Base-by-base conservation (phyloP, 2,888 invertebrate species). In the Formica aserva region DNA sequence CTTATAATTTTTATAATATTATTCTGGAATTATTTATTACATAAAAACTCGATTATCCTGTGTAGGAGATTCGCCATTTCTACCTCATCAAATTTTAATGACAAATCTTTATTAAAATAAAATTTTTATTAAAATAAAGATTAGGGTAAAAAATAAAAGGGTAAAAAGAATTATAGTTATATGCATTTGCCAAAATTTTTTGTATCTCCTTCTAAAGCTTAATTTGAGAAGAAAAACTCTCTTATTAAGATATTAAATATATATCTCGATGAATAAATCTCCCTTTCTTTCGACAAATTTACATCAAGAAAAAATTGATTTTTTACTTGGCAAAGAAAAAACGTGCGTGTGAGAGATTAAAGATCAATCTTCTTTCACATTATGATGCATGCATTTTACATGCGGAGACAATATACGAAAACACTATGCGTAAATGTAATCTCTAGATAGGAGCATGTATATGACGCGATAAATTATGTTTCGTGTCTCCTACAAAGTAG, bases 21-120 rank as follows among this genome's bases (percentile, higher is more conserved):
- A 76, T 76, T 76, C 48, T 66, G 35, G 26, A 76, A 65, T 76
- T 76, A 76, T 76, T 75, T 48, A 65, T 32, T 65, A 26, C 65
- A 18, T 29, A 35, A 76, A 26, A 48, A 26, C 13, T 76, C 35
- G 22, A 52, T 65, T 76, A 52, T 76, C 26, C 65, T 26, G 35
- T 48, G 35, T 32, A 52, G n/a, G 11, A 74, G 65, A 65, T 65
- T 18, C 32, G 6, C 48, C 65, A 65, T 32, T 45, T 63, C 65
- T 65, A 18, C 22, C 18, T 13, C 22, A 65, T 75, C 63, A 65
- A 76, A 76, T 65, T 35, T 76, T 65, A 76, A 65, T 76, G 32
- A 35, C 35, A 35, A 35, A 76, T 66, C 22, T 11, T 48, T 22
- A 26, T 26, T 26, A 26, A 1, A 26, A 26, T 65, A 45, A 48